Base-by-base conservation (phyloP, 2,113 vertebrate genomes). In the Plectropomus leopardus region DNA sequence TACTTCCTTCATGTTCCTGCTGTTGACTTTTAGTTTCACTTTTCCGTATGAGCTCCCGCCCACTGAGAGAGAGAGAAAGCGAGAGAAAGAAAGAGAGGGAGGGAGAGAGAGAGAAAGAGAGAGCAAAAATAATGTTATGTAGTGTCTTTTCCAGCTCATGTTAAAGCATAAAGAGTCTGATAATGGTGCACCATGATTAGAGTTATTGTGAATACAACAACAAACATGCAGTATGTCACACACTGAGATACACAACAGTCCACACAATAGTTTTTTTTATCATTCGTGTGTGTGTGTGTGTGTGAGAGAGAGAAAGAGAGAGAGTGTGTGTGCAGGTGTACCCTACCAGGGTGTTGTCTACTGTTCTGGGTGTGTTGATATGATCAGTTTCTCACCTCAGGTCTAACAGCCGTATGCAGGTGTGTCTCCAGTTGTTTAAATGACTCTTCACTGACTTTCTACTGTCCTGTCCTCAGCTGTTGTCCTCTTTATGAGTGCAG, bases 341-440 rank as follows among this genome's bases (percentile, higher is more conserved):
- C 32, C 64, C 42, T 28, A 28, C 10, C 54, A 34, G 7, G 34
- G 16, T 80, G 51, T 36, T 81, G 67, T 76, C 76, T 68, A 73
- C 58, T 83, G 81, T 70, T 83, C 19, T 16, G 68, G n/a, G 30
- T 71, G 57, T 24, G 42, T 67, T 80, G 83, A 84, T 91, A 87
- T 68, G 63, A 92, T 93, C 90, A 71, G 63, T 65, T n/a, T 82
- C 91, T 93, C 64, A 93, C 92, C 94, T 93, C 93, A 89, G 54
- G 76, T 61, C 57, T 80, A 89, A 92, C 87, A 89, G 86, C 70
- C 82, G 5, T 10, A 0, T 30, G 50, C 93, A 93, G 92, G 82
- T 94, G 92, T 83, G 60, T 69, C 40, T 78, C 65, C 59, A 19
- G 81, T 60, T 59, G 55, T 60, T 82, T 0, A 19, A 76, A 58